Evolutionary conservation across 2,888 invertebrate genomes (phyloP).

Genomic region (Agelastica alni): DNA sequence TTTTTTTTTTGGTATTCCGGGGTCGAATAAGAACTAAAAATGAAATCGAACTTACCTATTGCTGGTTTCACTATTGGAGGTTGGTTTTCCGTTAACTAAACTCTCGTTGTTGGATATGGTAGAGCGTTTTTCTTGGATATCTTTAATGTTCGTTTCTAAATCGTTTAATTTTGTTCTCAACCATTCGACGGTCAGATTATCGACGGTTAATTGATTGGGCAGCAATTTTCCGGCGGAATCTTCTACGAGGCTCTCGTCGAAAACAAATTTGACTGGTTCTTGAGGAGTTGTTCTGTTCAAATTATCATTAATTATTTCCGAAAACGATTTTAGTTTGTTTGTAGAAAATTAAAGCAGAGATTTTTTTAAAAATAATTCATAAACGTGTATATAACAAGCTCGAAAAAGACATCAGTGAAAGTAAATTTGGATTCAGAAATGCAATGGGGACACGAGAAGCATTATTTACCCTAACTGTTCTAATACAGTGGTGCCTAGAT

Average conservation of each 20-base stretch:
- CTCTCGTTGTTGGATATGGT: conserved; percentile 41
- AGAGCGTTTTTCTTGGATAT: conserved; percentile 69
- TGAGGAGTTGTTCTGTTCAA: conserved; percentile 82
- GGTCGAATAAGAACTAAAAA: too few relatives aligned
- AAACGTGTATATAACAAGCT: too few relatives aligned
- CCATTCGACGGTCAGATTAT: conserved; percentile 91
- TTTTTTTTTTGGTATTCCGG: too few relatives aligned
- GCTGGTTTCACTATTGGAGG: conserved; percentile 45
- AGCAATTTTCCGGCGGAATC: conserved; percentile 85
- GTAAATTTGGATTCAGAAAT: too few relatives aligned
- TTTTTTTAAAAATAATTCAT: too few relatives aligned
- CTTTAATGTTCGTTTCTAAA: conserved; percentile 77
- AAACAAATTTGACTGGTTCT: conserved; percentile 77
- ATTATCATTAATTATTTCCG: too few relatives aligned
- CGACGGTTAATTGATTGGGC: conserved; percentile 87
- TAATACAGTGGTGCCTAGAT: too few relatives aligned
- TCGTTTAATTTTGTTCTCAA: conserved; percentile 79
- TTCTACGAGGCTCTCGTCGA: conserved; percentile 86
- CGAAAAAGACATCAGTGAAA: too few relatives aligned
- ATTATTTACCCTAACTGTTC: too few relatives aligned
- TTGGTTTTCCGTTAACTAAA: conserved; percentile 51
- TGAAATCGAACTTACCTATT: conserved; percentile 48
- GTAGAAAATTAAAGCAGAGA: too few relatives aligned
- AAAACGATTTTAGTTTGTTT: too few relatives aligned
- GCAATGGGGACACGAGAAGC: too few relatives aligned